Conservation (phyloP, 2,113 vertebrate genomes). For the Setophaga coronata region DNA sequence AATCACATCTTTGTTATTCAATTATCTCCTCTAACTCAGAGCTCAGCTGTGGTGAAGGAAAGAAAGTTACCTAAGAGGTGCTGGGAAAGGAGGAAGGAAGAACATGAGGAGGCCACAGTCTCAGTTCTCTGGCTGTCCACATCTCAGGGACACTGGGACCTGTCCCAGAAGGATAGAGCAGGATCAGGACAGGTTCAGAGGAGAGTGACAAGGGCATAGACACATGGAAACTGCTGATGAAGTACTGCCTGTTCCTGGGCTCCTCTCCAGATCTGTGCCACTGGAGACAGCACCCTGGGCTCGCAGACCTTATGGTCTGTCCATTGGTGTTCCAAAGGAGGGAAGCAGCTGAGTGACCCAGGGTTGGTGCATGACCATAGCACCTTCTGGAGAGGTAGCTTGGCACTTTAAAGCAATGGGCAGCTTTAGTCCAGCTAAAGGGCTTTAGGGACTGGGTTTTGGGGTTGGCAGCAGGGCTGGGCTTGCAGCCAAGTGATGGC, state of each 20-base stretch:
- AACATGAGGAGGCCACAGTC: neutral
- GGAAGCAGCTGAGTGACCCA: neutral
- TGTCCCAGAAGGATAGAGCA: neutral
- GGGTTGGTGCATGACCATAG: neutral
- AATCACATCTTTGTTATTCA: neutral
- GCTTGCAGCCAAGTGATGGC: neutral
- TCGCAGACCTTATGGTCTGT: neutral
- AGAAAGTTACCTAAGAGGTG: neutral
- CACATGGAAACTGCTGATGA: neutral
- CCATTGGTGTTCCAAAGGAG: neutral
- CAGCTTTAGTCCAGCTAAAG: neutral
- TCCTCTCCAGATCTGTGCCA: neutral
- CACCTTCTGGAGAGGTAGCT: neutral
- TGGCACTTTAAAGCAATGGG: neutral
- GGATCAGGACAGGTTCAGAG: neutral
- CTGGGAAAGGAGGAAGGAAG: neutral
- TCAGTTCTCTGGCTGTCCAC: neutral
- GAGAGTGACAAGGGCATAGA: neutral
- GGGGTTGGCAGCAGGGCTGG: neutral
- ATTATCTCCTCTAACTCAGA: neutral
- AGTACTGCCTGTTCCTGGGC: neutral
- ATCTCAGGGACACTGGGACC: neutral
- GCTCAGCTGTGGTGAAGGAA: neutral
- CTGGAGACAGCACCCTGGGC: neutral
- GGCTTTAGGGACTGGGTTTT: neutral